Base-by-base conservation (phyloP, 2,888 invertebrate genomes). In the Ethmia dodecea region DNA sequence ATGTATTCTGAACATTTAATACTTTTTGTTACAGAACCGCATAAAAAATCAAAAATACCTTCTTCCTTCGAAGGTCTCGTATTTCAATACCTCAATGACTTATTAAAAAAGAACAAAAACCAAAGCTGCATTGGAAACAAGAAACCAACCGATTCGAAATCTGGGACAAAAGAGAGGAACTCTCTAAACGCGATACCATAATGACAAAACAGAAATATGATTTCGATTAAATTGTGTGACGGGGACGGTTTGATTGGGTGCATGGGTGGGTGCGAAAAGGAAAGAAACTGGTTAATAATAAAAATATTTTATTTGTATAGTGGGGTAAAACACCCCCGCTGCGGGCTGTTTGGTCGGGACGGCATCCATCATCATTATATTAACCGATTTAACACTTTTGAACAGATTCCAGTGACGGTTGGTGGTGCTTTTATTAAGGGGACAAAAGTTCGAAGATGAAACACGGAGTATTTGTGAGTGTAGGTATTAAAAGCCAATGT, bases 131-230 rank as follows among this genome's bases (percentile, higher is more conserved):
- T 75, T 75, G 60, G 81, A 76, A 84, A 86, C 75, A 72, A 83
- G 86, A 86, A 80, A 80, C 81, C 80, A 60, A 55, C 71, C 13
- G 73, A 76, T 68, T 72, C 69, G 53, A 70, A 77, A 73, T 65
- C 57, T 61, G 66, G 76, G 68, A 84, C 84, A 86, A 86, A 79
- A 63, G 83, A 80, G 74, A 78, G 77, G 80, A 79, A 79, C 79
- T 78, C 64, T 62, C 68, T 75, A 68, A 83, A 86, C 71, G 79
- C 66, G 83, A 83, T 81, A 79, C 80, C 68, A 83, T 84, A 86
- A 86, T 86, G 84, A 86, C 86, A 83, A 84, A 83, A 84, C 81
- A 84, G 84, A 86, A 86, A 86, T 84, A 83, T 84, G 76, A 83
- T 86, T 83, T 83, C 84, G 86, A 86, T 84, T 81, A 80, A 80